These are phyloP conservation scores for Tridacna gigas DNA, from an alignment of 2,888 invertebrate genomes.

Conservation along the genomic window DNA sequence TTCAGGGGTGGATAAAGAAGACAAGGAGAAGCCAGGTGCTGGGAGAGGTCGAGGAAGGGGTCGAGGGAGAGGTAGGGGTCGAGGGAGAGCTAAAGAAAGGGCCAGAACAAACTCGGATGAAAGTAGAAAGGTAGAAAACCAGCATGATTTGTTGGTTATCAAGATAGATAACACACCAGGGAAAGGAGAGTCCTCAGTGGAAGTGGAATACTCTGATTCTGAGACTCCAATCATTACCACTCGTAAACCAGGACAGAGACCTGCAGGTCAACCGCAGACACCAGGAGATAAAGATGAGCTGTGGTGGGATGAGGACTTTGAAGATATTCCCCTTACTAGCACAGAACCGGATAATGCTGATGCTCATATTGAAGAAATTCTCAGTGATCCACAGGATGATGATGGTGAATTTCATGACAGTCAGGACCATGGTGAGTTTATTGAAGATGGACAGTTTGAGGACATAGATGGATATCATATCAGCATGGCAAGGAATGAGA, in stretches of 20 bases:
- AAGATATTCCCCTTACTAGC: conserved; percentile 68
- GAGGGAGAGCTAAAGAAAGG: conserved; percentile 71
- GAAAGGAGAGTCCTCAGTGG: conserved; percentile 71
- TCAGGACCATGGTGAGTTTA: conserved; percentile 59
- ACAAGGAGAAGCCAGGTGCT: conserved; percentile 63
- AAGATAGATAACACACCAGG: conserved; percentile 81
- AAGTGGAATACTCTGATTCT: conserved; percentile 77
- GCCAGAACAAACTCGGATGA: conserved; percentile 79
- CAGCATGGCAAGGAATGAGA: conserved; percentile 31
- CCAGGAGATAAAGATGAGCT: conserved; percentile 64
- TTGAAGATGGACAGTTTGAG: conserved; percentile 68
- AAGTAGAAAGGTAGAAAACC: conserved; percentile 76
- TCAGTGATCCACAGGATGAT: conserved; percentile 59
- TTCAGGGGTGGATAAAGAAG: conserved; percentile 48
- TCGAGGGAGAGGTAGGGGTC: conserved; percentile 69
- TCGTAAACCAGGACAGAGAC: conserved; percentile 51
- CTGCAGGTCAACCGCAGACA: conserved; percentile 54
- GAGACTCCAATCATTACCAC: conserved; percentile 65
- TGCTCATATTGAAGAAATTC: conserved; percentile 62
- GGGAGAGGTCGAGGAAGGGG: conserved; percentile 78
- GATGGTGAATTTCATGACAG: conserved; percentile 63
- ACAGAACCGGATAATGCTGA: conserved; percentile 66
- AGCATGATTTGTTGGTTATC: conserved; percentile 78
- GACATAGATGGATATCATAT: conserved; percentile 55
- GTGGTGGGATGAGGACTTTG: conserved; percentile 73